Percentiles rank a stretch among this genome's conserved stretches.
Evolutionary conservation across 2,888 invertebrate genomes (phyloP).

Genomic region (Suillia variegata): DNA sequence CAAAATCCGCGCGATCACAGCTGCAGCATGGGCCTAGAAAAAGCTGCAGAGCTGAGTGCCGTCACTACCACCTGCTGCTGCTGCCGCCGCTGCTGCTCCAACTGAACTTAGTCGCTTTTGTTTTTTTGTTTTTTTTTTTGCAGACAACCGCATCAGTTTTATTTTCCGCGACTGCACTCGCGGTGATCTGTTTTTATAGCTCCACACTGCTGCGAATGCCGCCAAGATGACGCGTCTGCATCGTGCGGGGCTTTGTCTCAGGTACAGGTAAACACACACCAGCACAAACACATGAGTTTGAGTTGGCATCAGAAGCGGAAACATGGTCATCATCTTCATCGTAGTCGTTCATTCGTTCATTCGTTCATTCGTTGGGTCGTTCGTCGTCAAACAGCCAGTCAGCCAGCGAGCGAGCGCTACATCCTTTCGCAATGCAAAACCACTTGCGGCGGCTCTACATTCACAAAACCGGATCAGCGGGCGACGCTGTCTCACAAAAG

Average conservation of each 20-base stretch:
- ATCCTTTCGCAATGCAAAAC: background rate
- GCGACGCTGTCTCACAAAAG: no score
- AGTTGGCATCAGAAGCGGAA: conserved; percentile 11
- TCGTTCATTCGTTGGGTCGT: no score
- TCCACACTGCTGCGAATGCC: background rate
- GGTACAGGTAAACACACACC: background rate
- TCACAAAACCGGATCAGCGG: no score
- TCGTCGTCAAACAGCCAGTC: no score
- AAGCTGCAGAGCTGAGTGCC: background rate
- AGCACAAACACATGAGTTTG: background rate
- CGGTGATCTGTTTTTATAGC: background rate
- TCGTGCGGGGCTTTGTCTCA: background rate
- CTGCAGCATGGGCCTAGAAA: no score
- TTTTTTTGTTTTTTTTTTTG: no score
- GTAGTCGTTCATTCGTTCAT: no score
- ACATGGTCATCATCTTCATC: conserved; percentile 10
- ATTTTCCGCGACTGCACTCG: background rate
- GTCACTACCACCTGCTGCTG: background rate
- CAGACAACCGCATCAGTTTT: background rate
- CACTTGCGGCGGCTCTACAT: no score
- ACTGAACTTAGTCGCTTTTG: background rate
- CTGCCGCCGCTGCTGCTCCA: background rate
- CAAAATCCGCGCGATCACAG: conserved; percentile 1
- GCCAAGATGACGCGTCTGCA: no score
- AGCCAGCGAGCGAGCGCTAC: no score